Percentiles rank a stretch among this genome's conserved stretches.
Evolutionary conservation across 92 coral and sea anemone genomes (phyloP).

Genomic region (Blastomussa wellsi): DNA sequence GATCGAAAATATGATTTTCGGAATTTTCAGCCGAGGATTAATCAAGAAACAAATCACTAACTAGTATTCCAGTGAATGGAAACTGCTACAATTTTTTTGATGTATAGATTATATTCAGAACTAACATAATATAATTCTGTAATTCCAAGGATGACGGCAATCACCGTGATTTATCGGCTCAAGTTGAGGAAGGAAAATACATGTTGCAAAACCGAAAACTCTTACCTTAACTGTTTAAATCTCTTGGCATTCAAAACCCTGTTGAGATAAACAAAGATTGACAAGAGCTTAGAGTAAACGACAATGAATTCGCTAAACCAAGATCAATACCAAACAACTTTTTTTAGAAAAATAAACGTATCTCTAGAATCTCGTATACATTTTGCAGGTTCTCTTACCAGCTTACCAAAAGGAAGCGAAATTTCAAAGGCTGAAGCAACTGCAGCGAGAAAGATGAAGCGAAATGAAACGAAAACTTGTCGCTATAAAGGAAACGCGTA

Average conservation of each 20-base stretch:
- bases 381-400: neutral
- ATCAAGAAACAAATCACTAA: neutral
- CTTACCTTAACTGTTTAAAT: constrained; percentile 11
- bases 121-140: neutral
- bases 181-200: neutral
- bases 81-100: neutral
- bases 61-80: neutral
- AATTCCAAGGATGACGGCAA: neutral
- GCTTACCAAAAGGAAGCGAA: neutral
- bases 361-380: neutral
- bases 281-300: neutral
- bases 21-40: neutral
- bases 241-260: constrained; percentile 10
- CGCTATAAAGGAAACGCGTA: neutral
- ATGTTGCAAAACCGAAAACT: neutral
- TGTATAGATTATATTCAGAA: neutral
- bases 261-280: constrained; percentile 9
- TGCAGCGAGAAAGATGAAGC: neutral
- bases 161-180: neutral
- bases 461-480: neutral
- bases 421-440: neutral
- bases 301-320: neutral
- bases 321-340: neutral
- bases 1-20: neutral
- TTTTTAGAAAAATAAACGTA: neutral